phyloP scores from a whole-genome alignment of 2,113 vertebrate species.

The Tretioscincus oriximinensis region DNA sequence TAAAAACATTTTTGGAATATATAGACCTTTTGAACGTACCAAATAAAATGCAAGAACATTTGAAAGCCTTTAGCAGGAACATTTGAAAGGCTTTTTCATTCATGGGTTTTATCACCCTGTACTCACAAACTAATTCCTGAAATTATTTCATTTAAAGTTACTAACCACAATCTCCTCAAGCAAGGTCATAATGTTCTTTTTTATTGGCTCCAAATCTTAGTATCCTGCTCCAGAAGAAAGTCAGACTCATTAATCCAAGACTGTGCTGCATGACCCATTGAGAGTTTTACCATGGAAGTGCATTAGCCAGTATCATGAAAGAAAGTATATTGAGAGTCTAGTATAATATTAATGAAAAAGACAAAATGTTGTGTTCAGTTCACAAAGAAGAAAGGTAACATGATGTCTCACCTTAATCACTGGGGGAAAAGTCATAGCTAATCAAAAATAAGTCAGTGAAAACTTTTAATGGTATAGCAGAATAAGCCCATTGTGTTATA shows the following conservation, averaged over 20 bases:
- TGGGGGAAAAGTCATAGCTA: neutral
- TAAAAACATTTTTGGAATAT: neutral
- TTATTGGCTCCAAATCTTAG: constrained; percentile 8
- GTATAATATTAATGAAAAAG: constrained; percentile 21
- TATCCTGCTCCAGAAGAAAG: neutral
- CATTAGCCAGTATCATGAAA: neutral
- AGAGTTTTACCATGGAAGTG: constrained; percentile 13
- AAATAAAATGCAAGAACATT: neutral
- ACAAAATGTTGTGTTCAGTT: neutral
- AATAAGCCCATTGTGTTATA: too few relatives aligned
- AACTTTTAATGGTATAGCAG: too few relatives aligned
- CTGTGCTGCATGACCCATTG: constrained; percentile 3
- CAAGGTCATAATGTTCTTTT: constrained; percentile 10
- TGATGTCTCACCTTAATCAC: neutral
- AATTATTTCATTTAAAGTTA: constrained; percentile 2
- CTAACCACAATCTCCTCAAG: neutral
- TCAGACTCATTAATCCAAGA: constrained; percentile 13
- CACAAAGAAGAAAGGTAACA: neutral
- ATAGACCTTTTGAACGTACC: neutral
- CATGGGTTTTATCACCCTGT: neutral
- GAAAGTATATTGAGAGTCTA: constrained; percentile 6
- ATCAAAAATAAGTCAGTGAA: too few relatives aligned
- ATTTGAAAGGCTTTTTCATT: neutral
- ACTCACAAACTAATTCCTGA: neutral
- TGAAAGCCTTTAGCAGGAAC: too few relatives aligned